phyloP scores from a whole-genome alignment of 2,113 vertebrate genomes.

The Sebastes fasciatus region DNA sequence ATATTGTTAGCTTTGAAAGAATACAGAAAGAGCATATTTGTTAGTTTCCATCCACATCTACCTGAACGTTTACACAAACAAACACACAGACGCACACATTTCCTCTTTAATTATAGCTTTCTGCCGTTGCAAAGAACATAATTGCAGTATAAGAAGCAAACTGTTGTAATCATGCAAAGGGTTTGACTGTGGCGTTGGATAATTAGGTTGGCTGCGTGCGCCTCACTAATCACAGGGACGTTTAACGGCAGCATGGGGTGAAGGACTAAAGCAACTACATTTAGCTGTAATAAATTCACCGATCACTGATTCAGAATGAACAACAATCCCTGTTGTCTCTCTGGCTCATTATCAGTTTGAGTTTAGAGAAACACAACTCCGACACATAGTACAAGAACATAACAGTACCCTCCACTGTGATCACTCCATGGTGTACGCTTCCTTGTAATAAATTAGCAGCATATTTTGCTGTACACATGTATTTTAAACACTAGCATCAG shows the following conservation, averaged over 20 bases:
- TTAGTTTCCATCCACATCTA: conserved; percentile 4
- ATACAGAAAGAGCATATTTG: neutral
- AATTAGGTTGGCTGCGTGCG: conserved; percentile 85
- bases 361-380: conserved; percentile 13
- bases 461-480: neutral
- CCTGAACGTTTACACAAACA: conserved; percentile 14
- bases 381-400: neutral
- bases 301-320: conserved; percentile 52
- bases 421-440: neutral
- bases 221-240: conserved; percentile 86
- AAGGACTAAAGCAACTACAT: conserved; percentile 85
- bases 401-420: neutral
- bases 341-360: conserved; percentile 35
- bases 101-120: conserved; percentile 84
- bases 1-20: conserved; percentile 3
- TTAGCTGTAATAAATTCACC: conserved; percentile 74
- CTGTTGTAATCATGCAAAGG: conserved; percentile 84
- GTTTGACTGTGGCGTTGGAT: conserved; percentile 78
- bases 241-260: conserved; percentile 78
- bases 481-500: neutral
- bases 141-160: conserved; percentile 86
- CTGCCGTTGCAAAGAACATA: conserved; percentile 83
- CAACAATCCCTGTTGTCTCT: conserved; percentile 12
- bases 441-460: conserved; percentile 10
- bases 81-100: conserved; percentile 40